Evolutionary conservation across 2,113 vertebrate genomes (phyloP).

Genomic region (Eretmochelys imbricata): DNA sequence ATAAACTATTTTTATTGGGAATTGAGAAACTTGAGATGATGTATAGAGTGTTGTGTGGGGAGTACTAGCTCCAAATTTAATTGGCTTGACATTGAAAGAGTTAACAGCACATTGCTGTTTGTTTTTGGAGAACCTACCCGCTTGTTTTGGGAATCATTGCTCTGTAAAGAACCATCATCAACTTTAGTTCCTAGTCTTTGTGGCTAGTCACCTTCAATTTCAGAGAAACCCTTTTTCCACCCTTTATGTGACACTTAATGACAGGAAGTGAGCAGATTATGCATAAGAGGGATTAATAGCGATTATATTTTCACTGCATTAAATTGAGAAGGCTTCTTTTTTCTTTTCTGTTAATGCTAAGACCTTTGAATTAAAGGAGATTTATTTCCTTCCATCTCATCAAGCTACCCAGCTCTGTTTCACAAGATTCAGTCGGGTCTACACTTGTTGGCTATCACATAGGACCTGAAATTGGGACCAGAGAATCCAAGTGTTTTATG

Average conservation of each 20-base stretch:
- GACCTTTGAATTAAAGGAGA: neutral
- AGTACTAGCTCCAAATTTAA: neutral
- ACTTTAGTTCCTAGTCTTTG: neutral
- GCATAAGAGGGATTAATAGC: neutral
- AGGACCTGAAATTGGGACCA: neutral
- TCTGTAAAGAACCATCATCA: neutral
- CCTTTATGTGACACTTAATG: neutral
- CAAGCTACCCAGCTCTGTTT: neutral
- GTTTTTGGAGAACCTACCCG: neutral
- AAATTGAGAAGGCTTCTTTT: neutral
- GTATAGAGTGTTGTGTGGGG: neutral
- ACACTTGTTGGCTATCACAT: neutral
- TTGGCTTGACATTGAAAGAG: neutral
- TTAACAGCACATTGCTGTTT: neutral
- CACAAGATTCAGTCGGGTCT: rapidly evolving
- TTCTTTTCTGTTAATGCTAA: neutral
- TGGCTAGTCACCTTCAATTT: neutral
- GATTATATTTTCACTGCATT: neutral
- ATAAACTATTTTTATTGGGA: neutral
- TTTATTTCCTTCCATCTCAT: neutral
- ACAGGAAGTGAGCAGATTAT: neutral
- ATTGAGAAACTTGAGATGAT: neutral
- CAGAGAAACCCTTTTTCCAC: neutral
- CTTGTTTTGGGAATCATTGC: neutral
- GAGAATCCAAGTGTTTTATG: neutral